These are phyloP conservation scores for Psilopsiagon aurifrons DNA, from an alignment of 2,113 vertebrate species.

Conservation along the genomic window DNA sequence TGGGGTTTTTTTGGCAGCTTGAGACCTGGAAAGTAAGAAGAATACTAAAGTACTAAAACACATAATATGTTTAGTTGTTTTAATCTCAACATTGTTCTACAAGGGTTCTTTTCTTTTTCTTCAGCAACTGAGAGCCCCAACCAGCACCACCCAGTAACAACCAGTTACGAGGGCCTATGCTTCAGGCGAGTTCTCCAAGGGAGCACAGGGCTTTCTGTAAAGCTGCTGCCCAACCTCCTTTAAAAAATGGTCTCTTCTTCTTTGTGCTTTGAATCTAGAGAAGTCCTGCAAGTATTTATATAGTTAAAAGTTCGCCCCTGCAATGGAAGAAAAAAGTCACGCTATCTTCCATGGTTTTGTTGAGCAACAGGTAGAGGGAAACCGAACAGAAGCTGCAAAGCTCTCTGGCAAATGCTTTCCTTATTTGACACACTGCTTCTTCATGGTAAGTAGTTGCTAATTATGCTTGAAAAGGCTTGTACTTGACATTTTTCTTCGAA, in stretches of 20 bases:
- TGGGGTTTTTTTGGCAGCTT: fast-evolving
- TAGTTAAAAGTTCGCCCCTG: background rate
- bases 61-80: fast-evolving
- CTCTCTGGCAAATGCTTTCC: background rate
- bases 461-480: background rate
- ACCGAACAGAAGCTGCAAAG: background rate
- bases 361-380: background rate
- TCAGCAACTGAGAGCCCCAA: fast-evolving
- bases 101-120: fast-evolving
- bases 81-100: too few relatives aligned
- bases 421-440: background rate
- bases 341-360: background rate
- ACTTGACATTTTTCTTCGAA: background rate
- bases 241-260: background rate
- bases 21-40: background rate
- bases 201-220: too few relatives aligned
- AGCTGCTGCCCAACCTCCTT: background rate
- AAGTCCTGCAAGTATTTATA: background rate
- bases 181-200: fast-evolving
- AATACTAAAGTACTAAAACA: background rate
- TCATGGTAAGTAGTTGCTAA: background rate
- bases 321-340: background rate
- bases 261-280: background rate
- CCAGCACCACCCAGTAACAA: fast-evolving
- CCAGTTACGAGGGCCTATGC: background rate